Base-by-base conservation (phyloP, 2,797 vertebrate genomes). In the Characodon lateralis region DNA sequence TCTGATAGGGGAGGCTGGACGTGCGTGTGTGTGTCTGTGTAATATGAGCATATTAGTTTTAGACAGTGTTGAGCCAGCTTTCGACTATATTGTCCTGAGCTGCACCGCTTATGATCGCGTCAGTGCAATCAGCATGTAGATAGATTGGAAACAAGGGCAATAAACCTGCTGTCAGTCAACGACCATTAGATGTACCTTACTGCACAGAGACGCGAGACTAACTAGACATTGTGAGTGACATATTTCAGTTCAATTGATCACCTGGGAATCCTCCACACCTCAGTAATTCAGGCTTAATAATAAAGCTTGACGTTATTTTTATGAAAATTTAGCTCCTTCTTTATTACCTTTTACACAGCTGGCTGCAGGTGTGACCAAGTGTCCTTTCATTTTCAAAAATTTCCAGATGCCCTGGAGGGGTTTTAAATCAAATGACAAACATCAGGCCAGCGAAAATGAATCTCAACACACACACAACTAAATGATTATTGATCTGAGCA, bases 301-400 rank as follows among this genome's bases (percentile, higher is more conserved):
- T 91, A 88, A 91, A 89, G 87, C 80, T 81, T 87, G 87, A 88
- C 86, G 74, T 87, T 80, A 88, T 79, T 90, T 87, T 91, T 89
- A 91, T 89, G 84, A 89, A 89, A 82, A 86, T 73, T 59, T 68
- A 83, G 74, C 77, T 88, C 90, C 51, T 85, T 74, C 85, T 88
- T 88, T 81, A 90, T 89, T 87, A 84, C 55, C 72, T 88, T 89
- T 86, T 86, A 77, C 84, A 84, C 85, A 79, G 82, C 75, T 82
- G 86, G 78, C 84, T 85, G 85, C 85, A 75, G 82, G 79, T 87
- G 85, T 80, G 87, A 75, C 76, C 72, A 13, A 83, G 77, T 78
- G 87, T 88, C 83, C 84, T 85, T 86, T 86, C 66, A 71, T 83
- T 66, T 71, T 72, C 26, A 65, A 50, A 83, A 68, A 74, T 55